Base-by-base conservation (phyloP, 2,113 vertebrate species). In the Corvus hawaiiensis region DNA sequence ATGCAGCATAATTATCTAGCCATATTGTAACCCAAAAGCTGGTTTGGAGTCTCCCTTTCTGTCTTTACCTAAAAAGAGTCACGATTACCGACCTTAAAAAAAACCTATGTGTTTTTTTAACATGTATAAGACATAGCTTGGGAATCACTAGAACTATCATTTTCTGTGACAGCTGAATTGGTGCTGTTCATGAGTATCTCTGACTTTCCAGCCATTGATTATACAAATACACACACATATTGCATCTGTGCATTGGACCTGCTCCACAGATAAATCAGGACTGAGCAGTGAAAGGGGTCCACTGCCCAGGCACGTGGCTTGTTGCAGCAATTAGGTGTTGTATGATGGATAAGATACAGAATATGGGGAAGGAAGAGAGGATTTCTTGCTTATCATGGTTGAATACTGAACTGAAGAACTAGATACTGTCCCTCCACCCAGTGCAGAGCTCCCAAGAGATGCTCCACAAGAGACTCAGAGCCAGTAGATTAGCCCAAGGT, bases 11-110 rank as follows among this genome's bases (percentile, higher is more conserved):
- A 56, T 54, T 66, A 7, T 44, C 24, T 37, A 73, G 55, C 41
- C n/a, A 43, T 54, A 46, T 61, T 83, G 71, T 63, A 85, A 75
- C 26, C 21, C 23, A 30, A 85, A 91, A 66, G 4, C 23, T 37
- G 9, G 22, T 20, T 63, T 69, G 56, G 22, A 48, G 16, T 64
- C 14, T 74, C 15, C 16, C 4, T 79, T 84, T 75, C 24, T 6
- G 1, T 39, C 19, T 77, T 83, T 62, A 49, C 43, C 33, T 48
- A 26, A 37, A 69, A 88, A 43, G 9, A 73, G n/a, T 7, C 15
- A 37, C 0, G 0, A 9, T 66, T 64, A 18, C 18, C 66, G 11
- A 37, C 54, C 71, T 83, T 39, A 10, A 59, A 54, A 67, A 49
- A 49, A 49, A 79, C 79, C 1, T 7, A 8, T 0, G 0, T n/a